Conservation (phyloP, 2,797 vertebrate species). For the Sebastes alutus region DNA sequence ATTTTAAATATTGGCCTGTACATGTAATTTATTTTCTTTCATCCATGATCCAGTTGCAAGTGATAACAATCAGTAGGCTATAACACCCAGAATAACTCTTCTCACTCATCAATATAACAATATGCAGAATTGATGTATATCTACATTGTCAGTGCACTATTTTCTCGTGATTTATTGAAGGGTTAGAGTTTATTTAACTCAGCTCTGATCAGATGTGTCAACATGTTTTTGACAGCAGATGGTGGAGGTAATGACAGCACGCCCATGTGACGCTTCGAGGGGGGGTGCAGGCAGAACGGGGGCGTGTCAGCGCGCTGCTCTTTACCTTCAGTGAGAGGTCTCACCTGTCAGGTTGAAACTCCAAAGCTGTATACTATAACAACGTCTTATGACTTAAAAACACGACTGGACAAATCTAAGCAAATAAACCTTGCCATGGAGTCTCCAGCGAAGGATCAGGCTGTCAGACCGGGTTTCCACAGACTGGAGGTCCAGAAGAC, state of each 20-base stretch:
- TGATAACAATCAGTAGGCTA: neutral
- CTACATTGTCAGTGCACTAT: too few relatives aligned
- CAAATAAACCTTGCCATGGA: slow-evolving; percentile 37
- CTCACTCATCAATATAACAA: neutral
- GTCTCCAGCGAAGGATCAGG: slow-evolving; percentile 53
- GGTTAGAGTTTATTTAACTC: neutral
- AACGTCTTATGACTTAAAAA: too few relatives aligned
- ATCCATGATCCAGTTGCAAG: neutral
- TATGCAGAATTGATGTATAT: neutral
- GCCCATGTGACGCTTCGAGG: neutral
- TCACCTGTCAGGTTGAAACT: slow-evolving; percentile 58
- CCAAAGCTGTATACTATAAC: neutral
- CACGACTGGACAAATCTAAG: neutral
- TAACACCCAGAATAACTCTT: neutral
- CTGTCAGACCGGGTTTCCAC: slow-evolving; percentile 77
- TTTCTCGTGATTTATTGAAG: neutral
- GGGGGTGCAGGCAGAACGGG: neutral
- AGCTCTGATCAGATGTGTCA: neutral
- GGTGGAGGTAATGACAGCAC: neutral
- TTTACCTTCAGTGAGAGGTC: neutral
- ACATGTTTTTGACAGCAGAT: neutral
- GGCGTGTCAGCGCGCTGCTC: slow-evolving; percentile 46
- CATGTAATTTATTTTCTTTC: neutral
- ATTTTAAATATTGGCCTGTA: neutral
- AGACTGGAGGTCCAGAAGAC: slow-evolving; percentile 84